Conservation (phyloP, 2,888 invertebrate species). For the Yponomeuta sedellus region DNA sequence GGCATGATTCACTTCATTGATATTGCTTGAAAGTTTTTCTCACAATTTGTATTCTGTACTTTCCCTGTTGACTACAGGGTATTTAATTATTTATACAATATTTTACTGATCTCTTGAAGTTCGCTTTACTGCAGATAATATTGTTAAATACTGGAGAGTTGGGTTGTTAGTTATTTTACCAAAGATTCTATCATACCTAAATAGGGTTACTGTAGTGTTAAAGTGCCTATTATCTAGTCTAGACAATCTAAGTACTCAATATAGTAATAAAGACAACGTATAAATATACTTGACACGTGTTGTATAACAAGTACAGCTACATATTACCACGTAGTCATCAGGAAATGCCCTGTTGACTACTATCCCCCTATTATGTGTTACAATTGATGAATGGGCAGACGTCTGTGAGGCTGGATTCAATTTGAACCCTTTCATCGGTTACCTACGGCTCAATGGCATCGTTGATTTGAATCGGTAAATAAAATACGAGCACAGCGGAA, state of each 20-base stretch:
- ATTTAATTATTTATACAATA: not conserved
- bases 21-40: not conserved
- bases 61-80: not conserved
- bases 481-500: slow-evolving; percentile 32
- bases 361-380: slow-evolving; percentile 59
- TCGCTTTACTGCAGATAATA: not conserved
- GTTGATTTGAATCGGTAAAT: slow-evolving; percentile 68
- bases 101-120: not conserved
- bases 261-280: not conserved
- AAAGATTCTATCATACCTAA: not conserved
- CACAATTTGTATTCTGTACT: not conserved
- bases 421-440: slow-evolving; percentile 64
- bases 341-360: slow-evolving; percentile 62
- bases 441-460: slow-evolving; percentile 53
- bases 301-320: not conserved
- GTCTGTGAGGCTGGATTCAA: slow-evolving; percentile 65
- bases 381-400: slow-evolving; percentile 66
- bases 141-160: too few species aligned
- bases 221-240: not conserved
- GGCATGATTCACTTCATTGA: slow-evolving; percentile 1
- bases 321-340: slow-evolving; percentile 22
- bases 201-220: not conserved
- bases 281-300: not conserved
- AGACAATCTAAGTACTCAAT: not conserved
- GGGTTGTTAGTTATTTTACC: not conserved